These are phyloP conservation scores for Graphium colonna DNA, from an alignment of 2,888 invertebrate species.

Conservation along the genomic window DNA sequence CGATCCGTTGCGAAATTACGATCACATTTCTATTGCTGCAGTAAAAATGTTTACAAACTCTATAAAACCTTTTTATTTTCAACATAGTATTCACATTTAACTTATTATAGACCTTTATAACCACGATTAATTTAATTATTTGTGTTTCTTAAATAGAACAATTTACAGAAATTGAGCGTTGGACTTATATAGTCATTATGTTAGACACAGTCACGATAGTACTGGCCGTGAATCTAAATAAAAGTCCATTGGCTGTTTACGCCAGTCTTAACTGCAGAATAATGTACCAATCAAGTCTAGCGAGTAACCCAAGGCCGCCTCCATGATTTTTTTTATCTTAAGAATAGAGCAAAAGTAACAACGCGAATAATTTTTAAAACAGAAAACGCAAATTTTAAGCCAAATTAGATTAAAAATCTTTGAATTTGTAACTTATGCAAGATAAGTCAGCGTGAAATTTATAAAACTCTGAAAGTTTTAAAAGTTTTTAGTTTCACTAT, in stretches of 20 bases:
- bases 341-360: too few relatives aligned
- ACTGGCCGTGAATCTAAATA: conserved; percentile 12
- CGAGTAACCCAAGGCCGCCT: neutral
- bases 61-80: too few relatives aligned
- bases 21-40: neutral
- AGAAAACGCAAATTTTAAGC: too few relatives aligned
- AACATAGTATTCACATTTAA: too few relatives aligned
- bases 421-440: too few relatives aligned
- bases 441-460: too few relatives aligned
- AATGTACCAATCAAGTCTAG: neutral
- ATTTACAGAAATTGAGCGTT: neutral
- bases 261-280: neutral
- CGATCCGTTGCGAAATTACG: neutral
- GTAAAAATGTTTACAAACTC: neutral
- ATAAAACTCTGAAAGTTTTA: too few relatives aligned
- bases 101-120: too few relatives aligned
- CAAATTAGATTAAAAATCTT: too few relatives aligned
- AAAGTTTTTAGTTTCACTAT: too few relatives aligned
- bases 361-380: too few relatives aligned
- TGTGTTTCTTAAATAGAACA: neutral
- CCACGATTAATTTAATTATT: neutral
- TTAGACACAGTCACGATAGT: conserved; percentile 10
- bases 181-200: conserved; percentile 5
- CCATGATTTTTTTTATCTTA: neutral
- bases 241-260: neutral